These are phyloP conservation scores for Crocodylus rhombifer DNA, from an alignment of 2,797 vertebrate species.

Conservation along the genomic window DNA sequence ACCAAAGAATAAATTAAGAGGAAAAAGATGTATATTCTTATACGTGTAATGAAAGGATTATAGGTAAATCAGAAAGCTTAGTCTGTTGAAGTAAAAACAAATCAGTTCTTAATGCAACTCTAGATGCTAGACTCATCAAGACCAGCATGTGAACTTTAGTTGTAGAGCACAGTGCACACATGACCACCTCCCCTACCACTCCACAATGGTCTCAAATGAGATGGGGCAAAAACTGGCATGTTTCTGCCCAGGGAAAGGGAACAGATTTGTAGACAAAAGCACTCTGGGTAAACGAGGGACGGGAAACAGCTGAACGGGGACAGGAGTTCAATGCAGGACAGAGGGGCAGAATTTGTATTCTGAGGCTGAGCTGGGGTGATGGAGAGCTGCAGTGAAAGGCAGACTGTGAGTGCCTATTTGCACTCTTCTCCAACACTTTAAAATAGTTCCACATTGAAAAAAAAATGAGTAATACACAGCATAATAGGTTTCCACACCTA, in stretches of 20 bases:
- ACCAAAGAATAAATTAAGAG: accelerated
- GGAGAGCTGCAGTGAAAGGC: neutral
- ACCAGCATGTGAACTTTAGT: no score
- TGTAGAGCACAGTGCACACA: neutral
- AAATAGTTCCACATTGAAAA: no score
- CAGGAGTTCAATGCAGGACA: neutral
- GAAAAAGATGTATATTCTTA: neutral
- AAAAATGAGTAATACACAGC: no score
- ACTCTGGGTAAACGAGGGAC: neutral
- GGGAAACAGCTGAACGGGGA: neutral
- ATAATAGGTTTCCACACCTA: no score
- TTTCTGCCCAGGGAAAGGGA: neutral
- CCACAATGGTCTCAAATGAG: neutral
- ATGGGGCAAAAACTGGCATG: neutral
- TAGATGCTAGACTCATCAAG: neutral
- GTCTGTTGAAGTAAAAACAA: neutral
- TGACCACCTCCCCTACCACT: neutral
- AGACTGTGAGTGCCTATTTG: no score
- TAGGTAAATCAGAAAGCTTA: neutral
- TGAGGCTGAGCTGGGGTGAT: neutral
- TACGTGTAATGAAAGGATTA: accelerated
- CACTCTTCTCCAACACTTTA: no score
- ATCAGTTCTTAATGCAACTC: accelerated
- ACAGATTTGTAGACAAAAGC: neutral
- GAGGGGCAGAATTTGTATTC: neutral